A percentile compares a stretch with the other conserved stretches of the same genome.
These are phyloP conservation scores for Helicoverpa zea DNA, from an alignment of 1,140 invertebrate genomes.

Conservation along the genomic window DNA sequence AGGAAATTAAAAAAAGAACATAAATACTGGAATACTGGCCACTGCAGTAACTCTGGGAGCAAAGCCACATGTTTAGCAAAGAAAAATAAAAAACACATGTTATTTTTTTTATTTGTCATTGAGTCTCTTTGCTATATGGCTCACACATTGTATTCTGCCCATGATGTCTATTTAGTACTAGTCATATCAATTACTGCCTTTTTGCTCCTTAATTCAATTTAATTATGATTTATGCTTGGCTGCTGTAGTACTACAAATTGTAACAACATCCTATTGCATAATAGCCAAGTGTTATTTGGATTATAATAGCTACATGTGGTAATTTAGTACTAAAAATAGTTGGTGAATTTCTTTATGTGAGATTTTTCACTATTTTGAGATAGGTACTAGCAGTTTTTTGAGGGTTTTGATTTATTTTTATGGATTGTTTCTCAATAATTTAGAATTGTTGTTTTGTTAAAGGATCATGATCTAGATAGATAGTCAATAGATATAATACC, in stretches of 20 bases:
- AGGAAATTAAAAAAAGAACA: not conserved
- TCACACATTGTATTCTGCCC: constrained; percentile 6
- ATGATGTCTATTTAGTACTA: not conserved
- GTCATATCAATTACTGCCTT: not conserved
- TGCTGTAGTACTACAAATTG: not conserved
- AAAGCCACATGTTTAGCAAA: not conserved
- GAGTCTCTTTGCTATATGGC: not conserved
- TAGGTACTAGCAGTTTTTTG: too few species aligned
- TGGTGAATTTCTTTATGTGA: constrained; percentile 16
- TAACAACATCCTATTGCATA: constrained; percentile 6
- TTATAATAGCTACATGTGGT: constrained; percentile 8
- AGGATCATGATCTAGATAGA: not conserved
- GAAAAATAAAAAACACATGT: constrained; percentile 1
- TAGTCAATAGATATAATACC: not conserved
- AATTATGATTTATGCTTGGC: constrained; percentile 1
- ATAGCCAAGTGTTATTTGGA: not conserved
- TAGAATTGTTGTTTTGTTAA: not conserved
- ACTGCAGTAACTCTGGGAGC: not conserved
- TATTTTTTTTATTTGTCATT: constrained; percentile 21
- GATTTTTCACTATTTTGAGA: constrained; percentile 7
- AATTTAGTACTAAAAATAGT: constrained; percentile 27
- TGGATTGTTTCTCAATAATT: too few species aligned
- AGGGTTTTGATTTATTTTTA: not conserved
- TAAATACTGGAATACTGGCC: not conserved
- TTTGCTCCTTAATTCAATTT: constrained; percentile 6